phyloP scores from a whole-genome alignment of 1,140 invertebrate genomes.

The Drosophila repleta region DNA sequence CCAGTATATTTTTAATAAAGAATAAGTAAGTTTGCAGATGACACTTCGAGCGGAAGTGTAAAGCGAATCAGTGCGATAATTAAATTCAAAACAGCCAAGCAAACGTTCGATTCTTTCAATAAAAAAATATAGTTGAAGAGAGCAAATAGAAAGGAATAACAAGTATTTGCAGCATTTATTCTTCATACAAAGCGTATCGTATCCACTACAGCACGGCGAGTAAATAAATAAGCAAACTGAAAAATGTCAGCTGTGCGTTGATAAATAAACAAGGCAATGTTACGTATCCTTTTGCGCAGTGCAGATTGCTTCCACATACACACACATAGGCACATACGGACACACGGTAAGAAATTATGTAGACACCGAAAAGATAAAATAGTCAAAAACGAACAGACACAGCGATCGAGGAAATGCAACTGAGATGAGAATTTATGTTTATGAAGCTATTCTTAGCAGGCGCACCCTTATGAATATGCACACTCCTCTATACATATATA shows the following conservation, averaged over 20 bases:
- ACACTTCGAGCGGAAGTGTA: slow-evolving; percentile 11
- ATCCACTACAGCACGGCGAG: not conserved
- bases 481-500: not conserved
- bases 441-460: slow-evolving; percentile 66
- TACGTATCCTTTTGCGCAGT: slow-evolving; percentile 45
- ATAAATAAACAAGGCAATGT: slow-evolving; percentile 20
- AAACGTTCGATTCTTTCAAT: not conserved
- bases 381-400: slow-evolving; percentile 57
- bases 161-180: not conserved
- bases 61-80: slow-evolving; percentile 12
- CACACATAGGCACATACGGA: not conserved
- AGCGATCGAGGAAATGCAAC: slow-evolving; percentile 74
- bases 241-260: slow-evolving; percentile 6
- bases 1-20: slow-evolving; percentile 11
- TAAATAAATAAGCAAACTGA: slow-evolving; percentile 16
- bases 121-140: not conserved
- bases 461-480: not conserved
- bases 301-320: slow-evolving; percentile 20
- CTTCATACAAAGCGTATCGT: not conserved
- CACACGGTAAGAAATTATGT: slow-evolving; percentile 62
- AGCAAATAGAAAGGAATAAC: not conserved
- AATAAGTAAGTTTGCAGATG: slow-evolving; percentile 1
- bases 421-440: slow-evolving; percentile 77
- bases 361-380: slow-evolving; percentile 57
- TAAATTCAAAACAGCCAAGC: not conserved